Evolutionary conservation across 2,113 vertebrate species (phyloP).

Genomic region (Poicephalus gulielmi): DNA sequence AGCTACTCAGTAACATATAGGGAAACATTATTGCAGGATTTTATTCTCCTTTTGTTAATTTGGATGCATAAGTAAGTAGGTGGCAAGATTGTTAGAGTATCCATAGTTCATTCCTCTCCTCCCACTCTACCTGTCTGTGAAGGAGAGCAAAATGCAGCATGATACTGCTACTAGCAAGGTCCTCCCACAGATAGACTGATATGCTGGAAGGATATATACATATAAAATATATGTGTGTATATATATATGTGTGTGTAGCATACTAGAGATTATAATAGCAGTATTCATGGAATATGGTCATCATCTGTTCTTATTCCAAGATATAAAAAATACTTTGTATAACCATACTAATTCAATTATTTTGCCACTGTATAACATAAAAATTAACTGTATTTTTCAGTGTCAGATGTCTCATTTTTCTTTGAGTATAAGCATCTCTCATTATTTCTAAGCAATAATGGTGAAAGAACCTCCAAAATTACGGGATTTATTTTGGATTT

Average conservation of each 20-base stretch:
- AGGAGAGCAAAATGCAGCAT: not conserved
- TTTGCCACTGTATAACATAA: not conserved
- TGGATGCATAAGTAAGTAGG: not conserved
- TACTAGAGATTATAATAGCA: not conserved
- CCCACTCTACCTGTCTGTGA: not conserved
- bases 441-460: not conserved
- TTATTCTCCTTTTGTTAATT: not conserved
- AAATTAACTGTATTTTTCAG: not conserved
- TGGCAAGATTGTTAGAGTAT: not conserved
- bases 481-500: not conserved
- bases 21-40: not conserved
- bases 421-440: not conserved
- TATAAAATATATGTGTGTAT: not conserved
- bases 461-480: not conserved
- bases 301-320: not conserved
- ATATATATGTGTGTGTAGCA: not conserved
- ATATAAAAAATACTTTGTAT: not conserved
- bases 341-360: not conserved
- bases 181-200: not conserved
- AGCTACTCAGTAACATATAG: not conserved
- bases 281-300: not conserved
- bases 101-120: not conserved
- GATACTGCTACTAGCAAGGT: not conserved
- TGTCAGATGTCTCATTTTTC: not conserved
- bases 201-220: not conserved